Percentiles rank a stretch among this genome's conserved stretches.
Conservation (phyloP, 2,113 vertebrate genomes). For the Vulpes vulpes region DNA sequence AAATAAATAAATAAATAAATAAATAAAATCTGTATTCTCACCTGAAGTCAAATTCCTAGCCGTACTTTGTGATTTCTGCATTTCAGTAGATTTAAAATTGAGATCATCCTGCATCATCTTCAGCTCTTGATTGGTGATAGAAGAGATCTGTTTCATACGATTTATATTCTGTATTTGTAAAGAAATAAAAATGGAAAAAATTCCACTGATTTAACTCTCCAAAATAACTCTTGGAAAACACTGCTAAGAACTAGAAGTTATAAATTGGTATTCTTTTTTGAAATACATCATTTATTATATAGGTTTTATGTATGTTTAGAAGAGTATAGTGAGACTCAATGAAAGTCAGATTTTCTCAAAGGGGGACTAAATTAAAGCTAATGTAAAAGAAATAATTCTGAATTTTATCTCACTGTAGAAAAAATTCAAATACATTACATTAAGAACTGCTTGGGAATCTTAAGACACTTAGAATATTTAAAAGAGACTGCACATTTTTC, state of each 20-base stretch:
- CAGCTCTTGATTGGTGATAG: conserved; percentile 94
- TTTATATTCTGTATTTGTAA: conserved; percentile 92
- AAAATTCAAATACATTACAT: conserved; percentile 44
- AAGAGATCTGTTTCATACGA: conserved; percentile 93
- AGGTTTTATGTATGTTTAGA: background rate
- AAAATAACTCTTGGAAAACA: conserved; percentile 46
- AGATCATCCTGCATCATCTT: conserved; percentile 98
- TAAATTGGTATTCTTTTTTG: background rate
- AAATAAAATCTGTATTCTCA: conserved; percentile 79
- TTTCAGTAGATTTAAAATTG: conserved; percentile 96
- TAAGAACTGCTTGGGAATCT: conserved; percentile 2
- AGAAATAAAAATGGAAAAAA: conserved; percentile 66
- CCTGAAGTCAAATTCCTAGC: conserved; percentile 94
- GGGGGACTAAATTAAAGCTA: background rate
- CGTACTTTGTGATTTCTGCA: conserved; percentile 97
- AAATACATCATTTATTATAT: conserved; percentile 35
- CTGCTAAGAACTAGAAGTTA: background rate
- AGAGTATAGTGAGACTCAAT: background rate
- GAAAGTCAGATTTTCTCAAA: conserved; percentile 49
- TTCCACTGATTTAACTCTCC: background rate
- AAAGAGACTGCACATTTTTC: background rate
- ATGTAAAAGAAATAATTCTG: background rate
- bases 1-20: too few relatives aligned
- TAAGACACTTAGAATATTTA: conserved; percentile 54
- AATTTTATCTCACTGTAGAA: conserved; percentile 28